Evolutionary conservation across 2,113 vertebrate genomes (phyloP), one percentile per base, ranked within the genome.

Genomic region (Alligator mississippiensis): DNA sequence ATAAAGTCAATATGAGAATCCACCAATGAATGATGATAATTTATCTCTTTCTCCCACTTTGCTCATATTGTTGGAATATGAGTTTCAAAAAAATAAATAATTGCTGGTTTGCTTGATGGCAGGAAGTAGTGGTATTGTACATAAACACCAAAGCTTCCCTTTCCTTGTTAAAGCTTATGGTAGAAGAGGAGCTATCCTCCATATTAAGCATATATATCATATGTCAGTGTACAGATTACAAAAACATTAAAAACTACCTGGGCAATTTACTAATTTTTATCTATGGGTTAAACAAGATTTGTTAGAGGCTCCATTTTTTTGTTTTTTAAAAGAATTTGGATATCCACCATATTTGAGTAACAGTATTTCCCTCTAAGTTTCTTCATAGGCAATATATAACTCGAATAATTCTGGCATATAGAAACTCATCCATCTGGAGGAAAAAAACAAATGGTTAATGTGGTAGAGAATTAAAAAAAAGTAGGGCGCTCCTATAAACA

Each of bases 331-430:
- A 47, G 6, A 47, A 47, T 47, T 47, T 47, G 47, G 47, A 47
- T 47, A 47, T 47, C 47, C 47, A 47, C 47, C 47, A 93, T 92
- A 87, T 93, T 16, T 77, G 60, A 81, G 63, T 93, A 74, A 68
- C 17, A 34, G 19, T 90, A 87, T 92, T 92, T 88, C 15, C 21
- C 5, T 85, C 6, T 6, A 76, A 64, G 14, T 84, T 88, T 12
- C n/a, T 34, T 80, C 85, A 93, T 13, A 94, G 74, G 84, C 77
- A 93, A 90, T 85, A 18, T 30, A 89, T 92, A 55, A 30, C 28
- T 90, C 57, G 47, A 63, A 62, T 60, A 28, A 94, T 6, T 30
- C 75, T 89, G 54, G 79, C 68, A 62, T 88, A 61, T 19, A 89
- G 74, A 68, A 86, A 83, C 55, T 60, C 59, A 72, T 91, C 66